Conservation (phyloP, 92 coral and sea anemone species). For the Umimayanthus kanabou region DNA sequence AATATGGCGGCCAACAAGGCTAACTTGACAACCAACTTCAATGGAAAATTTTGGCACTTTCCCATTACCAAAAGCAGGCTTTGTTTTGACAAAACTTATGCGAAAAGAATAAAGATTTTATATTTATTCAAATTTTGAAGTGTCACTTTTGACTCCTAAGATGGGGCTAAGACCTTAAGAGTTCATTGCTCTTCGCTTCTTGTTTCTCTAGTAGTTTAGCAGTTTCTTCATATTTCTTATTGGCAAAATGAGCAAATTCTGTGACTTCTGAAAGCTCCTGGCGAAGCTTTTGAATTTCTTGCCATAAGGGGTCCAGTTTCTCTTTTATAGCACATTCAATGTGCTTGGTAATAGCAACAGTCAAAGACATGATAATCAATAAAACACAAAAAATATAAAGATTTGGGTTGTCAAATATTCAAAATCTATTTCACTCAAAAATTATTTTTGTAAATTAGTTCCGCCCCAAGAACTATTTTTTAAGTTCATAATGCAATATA, state of each 20-base stretch:
- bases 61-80: no score
- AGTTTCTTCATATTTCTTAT: slow-evolving; percentile 13
- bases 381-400: not conserved
- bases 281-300: not conserved
- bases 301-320: not conserved
- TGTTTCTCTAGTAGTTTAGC: not conserved
- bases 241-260: not conserved
- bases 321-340: not conserved
- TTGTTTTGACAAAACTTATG: no score
- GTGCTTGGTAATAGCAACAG: slow-evolving; percentile 6
- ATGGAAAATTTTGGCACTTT: no score
- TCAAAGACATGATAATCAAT: not conserved
- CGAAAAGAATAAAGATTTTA: no score
- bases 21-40: no score
- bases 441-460: no score
- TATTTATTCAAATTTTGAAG: no score
- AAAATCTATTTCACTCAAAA: no score
- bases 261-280: slow-evolving; percentile 5
- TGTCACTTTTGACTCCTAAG: no score
- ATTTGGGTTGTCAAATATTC: not conserved
- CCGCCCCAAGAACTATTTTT: no score
- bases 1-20: no score
- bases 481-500: no score
- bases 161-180: not conserved
- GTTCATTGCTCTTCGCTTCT: slow-evolving; percentile 17